Evolutionary conservation across 2,113 vertebrate species (phyloP).

Genomic region (Donacobius atricapilla): DNA sequence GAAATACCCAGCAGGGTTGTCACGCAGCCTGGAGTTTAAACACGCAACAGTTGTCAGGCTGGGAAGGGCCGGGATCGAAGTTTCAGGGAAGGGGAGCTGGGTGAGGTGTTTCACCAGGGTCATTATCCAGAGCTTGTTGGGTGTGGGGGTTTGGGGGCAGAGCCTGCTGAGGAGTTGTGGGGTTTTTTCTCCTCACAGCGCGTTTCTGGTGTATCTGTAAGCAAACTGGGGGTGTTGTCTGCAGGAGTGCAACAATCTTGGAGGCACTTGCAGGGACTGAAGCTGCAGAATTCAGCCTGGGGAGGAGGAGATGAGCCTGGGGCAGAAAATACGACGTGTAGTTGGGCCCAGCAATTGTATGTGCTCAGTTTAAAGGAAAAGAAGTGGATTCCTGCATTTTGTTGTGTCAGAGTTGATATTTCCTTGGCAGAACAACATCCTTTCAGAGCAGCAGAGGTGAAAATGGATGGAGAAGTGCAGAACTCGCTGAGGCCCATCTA

Average conservation of each 20-base stretch:
- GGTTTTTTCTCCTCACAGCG: background rate
- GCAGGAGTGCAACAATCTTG: background rate
- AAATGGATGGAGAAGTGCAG: background rate
- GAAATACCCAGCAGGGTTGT: background rate
- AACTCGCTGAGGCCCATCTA: accelerated
- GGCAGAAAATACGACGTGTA: accelerated
- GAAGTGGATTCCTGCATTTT: background rate
- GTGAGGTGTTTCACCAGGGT: too few relatives aligned
- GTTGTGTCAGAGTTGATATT: background rate
- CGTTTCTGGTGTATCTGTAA: background rate
- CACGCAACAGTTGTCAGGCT: background rate
- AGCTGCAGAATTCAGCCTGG: background rate
- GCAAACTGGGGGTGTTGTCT: background rate
- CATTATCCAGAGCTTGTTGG: background rate
- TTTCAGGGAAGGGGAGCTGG: background rate
- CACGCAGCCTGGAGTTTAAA: background rate
- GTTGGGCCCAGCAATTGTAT: background rate
- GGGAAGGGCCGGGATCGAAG: background rate
- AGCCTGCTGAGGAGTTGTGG: background rate
- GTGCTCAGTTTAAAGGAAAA: background rate
- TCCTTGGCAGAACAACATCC: background rate
- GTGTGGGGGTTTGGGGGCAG: background rate
- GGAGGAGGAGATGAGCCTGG: background rate
- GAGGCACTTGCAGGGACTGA: background rate
- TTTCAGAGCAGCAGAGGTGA: background rate